phyloP scores from a whole-genome alignment of 2,888 invertebrate species.

The Dolichomitus sp. region DNA sequence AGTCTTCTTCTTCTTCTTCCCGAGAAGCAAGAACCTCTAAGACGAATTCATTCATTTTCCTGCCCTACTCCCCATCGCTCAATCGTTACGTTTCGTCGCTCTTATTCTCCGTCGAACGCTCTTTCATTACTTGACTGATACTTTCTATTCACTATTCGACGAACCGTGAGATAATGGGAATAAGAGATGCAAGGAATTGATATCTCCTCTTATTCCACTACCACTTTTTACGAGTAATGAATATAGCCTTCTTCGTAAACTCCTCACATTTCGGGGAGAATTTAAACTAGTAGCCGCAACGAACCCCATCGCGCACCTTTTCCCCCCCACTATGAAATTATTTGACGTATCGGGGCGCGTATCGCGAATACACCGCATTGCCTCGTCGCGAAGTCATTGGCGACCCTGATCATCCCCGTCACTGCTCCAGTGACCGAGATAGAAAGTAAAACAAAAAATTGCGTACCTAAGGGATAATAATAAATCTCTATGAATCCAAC shows the following conservation, averaged over 20 bases:
- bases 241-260: not conserved
- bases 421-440: not conserved
- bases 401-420: not conserved
- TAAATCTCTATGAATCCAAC: not conserved
- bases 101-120: slow-evolving; percentile 5
- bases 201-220: slow-evolving; percentile 3
- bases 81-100: not conserved
- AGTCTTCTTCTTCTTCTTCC: not conserved
- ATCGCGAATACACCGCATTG: not conserved
- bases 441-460: not conserved
- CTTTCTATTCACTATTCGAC: slow-evolving; percentile 21
- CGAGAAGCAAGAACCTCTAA: slow-evolving; percentile 29
- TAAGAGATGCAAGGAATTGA: slow-evolving; percentile 24
- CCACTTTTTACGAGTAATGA: slow-evolving; percentile 1
- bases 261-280: not conserved
- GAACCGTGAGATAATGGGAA: slow-evolving; percentile 28
- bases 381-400: not conserved
- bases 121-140: slow-evolving; percentile 29
- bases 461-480: not conserved
- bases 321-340: not conserved
- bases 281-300: not conserved
- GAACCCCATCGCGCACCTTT: not conserved
- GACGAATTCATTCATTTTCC: slow-evolving; percentile 38
- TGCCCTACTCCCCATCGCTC: slow-evolving; percentile 16
- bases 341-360: not conserved